Conservation (phyloP, 2,113 vertebrate genomes). For the Psephotus haematonotus region DNA sequence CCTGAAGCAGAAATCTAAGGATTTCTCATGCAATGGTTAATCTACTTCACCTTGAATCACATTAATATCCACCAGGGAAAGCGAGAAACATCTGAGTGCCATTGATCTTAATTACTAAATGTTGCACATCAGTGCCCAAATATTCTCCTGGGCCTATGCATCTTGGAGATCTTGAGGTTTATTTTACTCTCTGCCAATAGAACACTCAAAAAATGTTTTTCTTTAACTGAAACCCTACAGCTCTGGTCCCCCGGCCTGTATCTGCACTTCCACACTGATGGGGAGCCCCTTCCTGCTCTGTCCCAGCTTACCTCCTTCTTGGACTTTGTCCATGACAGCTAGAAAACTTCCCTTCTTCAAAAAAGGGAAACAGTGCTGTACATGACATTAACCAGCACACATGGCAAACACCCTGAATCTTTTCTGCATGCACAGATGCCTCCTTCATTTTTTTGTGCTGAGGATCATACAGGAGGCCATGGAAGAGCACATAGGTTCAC, state of each 20-base stretch:
- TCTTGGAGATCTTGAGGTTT: background rate
- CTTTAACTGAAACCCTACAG: background rate
- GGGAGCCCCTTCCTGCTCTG: background rate
- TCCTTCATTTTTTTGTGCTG: background rate
- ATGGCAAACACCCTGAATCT: background rate
- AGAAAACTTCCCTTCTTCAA: background rate
- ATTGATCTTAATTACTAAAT: background rate
- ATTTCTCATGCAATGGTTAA: background rate
- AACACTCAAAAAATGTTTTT: background rate
- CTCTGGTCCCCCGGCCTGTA: background rate
- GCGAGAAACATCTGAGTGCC: background rate
- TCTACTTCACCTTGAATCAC: background rate
- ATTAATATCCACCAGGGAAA: background rate
- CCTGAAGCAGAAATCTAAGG: background rate
- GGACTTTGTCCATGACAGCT: background rate
- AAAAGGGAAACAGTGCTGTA: rapidly evolving
- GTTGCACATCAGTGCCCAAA: background rate
- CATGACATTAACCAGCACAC: background rate
- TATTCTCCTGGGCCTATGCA: background rate
- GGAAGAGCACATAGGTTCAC: background rate
- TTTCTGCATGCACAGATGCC: background rate
- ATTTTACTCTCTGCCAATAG: background rate
- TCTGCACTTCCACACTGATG: background rate
- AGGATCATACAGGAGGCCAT: background rate
- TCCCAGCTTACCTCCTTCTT: background rate